Base-by-base conservation (phyloP, 2,888 invertebrate genomes). In the Odontocolon sp. region DNA sequence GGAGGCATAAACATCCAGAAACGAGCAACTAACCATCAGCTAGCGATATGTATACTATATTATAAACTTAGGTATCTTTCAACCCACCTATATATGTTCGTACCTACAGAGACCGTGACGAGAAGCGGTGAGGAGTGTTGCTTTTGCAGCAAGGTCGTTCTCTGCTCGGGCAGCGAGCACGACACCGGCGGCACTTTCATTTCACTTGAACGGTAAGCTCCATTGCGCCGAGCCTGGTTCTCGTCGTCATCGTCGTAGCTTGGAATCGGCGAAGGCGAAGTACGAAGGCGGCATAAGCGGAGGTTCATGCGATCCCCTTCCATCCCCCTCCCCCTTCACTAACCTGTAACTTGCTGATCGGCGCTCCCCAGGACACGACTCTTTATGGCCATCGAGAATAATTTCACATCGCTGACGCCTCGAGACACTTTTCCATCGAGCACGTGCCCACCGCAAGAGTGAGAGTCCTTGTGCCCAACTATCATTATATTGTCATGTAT, bases 111-210 rank as follows among this genome's bases (percentile, higher is more conserved):
- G 38, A 23, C 57, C 11, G 26, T 26, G 57, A 40, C 33, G 33
- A 47, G 52, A 59, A 26, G 52, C 52, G 23, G 21, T 18, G 50
- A 21, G 45, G 42, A 52, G 42, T 54, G 26, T n/a, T 18, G 64
- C 54, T 70, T 66, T 67, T 71, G 69, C 76, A 70, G 70, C 75
- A 76, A 76, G 76, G 76, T 76, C 76, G 76, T 71, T 76, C 71
- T 61, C 38, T 16, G 64, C 50, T 76, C 66, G 42, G n/a, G 57
- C 28, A 64, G 45, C 56, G 67, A 69, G 68, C 63, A 16, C 61
- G 68, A 68, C 67, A 67, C 56, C 68, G 74, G 61, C 50, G 61
- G 38, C 33, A 71, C 76, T 76, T 76, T 76, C 76, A 76, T 76
- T 76, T 76, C 76, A 71, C 71, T 40, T 61, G 45, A 66, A 66